Evolutionary conservation across 2,888 invertebrate genomes (phyloP), one percentile per base, ranked within the genome.

Genomic region (Timema cristinae): DNA sequence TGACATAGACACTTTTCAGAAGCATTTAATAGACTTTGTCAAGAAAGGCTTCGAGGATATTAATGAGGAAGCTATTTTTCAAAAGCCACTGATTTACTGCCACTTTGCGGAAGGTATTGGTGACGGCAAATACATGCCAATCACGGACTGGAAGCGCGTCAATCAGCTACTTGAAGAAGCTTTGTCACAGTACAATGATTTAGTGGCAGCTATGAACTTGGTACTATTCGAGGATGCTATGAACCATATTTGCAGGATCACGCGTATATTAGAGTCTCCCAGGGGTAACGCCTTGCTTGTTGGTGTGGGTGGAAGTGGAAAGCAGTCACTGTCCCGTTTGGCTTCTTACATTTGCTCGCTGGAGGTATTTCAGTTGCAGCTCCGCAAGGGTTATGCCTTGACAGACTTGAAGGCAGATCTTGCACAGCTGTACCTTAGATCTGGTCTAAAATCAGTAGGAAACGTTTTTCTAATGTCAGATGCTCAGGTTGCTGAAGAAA

Each of bases 181-280:
- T 0, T 85, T 97, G 70, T 85, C 88, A 5, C 88, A 88, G 16
- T 97, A 97, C 81, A 97, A 97, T 80, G 97, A 97, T 79, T 85
- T 96, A 75, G 87, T 89, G 72, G 92, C 95, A 2, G 92, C 92
- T 0, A 96, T 97, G 94, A 95, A 96, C 82, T 84, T 97, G 73
- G 97, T 97, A 5, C 87, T 97, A 9, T 97, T 97, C 79, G 96
- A 96, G 80, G 97, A 97, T 81, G 97, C 97, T 13, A 95, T 97
- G 91, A 88, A 90, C 75, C 96, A 97, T 80, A 90, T 97, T 69
- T 83, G 80, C 79, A 89, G 92, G 76, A 97, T 97, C 73, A 97
- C 94, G 81, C 90, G 97, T 71, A 97, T 97, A 76, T 83, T 97
- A 78, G 97, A 97, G 82, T 89, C 92, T 1, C 95, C 97, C 0